Evolutionary conservation across 2,797 vertebrate genomes (phyloP), one percentile per base, ranked within the genome.

Genomic region (Tragopan temminckii): DNA sequence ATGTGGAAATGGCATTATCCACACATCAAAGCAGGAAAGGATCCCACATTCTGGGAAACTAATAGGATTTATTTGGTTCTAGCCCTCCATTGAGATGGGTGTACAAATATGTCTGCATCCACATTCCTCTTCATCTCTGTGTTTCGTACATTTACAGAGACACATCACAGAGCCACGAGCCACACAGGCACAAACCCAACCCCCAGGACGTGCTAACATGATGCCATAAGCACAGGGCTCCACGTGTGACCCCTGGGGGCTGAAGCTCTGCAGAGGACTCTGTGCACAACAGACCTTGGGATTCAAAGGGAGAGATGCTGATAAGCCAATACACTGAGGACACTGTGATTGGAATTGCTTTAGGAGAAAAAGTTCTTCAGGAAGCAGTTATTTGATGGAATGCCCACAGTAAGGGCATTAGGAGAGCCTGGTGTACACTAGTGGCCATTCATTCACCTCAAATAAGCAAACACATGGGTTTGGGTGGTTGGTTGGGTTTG

Each of bases 41-140:
- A 94, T 93, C 72, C 80, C 71, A 58, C 77, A 27, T 91, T 59
- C 63, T 33, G 90, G 93, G 87, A 80, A 94, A 89, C 75, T 94
- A 94, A 97, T 87, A 84, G 92, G 96, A 97, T 97, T 97, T 90
- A 61, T 78, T 96, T 92, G 86, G 89, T 91, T 85, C 91, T 78
- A 85, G 89, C 93, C 80, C 89, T 90, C 89, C 79, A 63, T 8
- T 59, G 91, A 93, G 88, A 94, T 42, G 57, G 89, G 78, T 24
- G 90, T 69, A 63, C 91, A 76, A 68, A 85, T 77, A 55, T 89
- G 93, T 94, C 93, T 88, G 27, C 88, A 86, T 72, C 90, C 87
- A 71, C 88, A 67, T 58, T 67, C 85, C 67, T 57, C 85, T 87
- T 77, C 88, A 40, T 69, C 89, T 80, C 55, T 33, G 42, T 46